Base-by-base conservation (phyloP, 1,140 invertebrate genomes). In the Calliphora vicina region DNA sequence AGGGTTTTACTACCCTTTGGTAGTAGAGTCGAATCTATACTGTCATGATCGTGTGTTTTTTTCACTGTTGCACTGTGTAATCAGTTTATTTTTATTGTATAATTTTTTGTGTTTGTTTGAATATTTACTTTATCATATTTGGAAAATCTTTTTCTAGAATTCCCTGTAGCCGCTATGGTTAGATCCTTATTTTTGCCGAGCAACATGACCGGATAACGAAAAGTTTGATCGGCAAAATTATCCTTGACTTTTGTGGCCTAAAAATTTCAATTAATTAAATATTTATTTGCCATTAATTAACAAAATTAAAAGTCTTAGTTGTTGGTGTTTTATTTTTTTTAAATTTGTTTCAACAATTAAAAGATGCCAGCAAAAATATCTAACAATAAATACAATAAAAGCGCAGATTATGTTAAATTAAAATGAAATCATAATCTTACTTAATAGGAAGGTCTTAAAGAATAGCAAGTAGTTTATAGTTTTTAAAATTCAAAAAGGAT, bases 111-210 rank as follows among this genome's bases (percentile, higher is more conserved):
- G 12, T 50, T 50, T 50, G 45, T 50, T 50, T 20, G 20, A 72
- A 83, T 83, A 89, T 89, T 89, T 89, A 89, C 88, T 89, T 89
- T 89, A 88, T 89, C 88, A 85, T 88, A 88, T 88, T 89, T 89
- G 85, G 87, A 88, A 87, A 88, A 89, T 86, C 87, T 89, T 88
- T 89, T 89, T 84, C 87, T 87, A 82, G 88, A 88, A 85, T 87
- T 89, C 82, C 88, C 88, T 84, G 88, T 89, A 81, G 88, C 88
- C 85, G 88, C 88, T 86, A 89, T 87, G 73, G 88, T 88, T 50
- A 89, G 87, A 57, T 89, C 88, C 88, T 89, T 89, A 87, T 88
- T 89, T 86, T 89, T 89, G 85, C 88, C 89, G 43, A 89, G 84
- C 84, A 89, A 86, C 84, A 89, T 86, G 82, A 89, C 88, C 83